Percentiles rank a stretch among this genome's conserved stretches.
phyloP scores from a whole-genome alignment of 2,113 vertebrate species.

The Camelus bactrianus region DNA sequence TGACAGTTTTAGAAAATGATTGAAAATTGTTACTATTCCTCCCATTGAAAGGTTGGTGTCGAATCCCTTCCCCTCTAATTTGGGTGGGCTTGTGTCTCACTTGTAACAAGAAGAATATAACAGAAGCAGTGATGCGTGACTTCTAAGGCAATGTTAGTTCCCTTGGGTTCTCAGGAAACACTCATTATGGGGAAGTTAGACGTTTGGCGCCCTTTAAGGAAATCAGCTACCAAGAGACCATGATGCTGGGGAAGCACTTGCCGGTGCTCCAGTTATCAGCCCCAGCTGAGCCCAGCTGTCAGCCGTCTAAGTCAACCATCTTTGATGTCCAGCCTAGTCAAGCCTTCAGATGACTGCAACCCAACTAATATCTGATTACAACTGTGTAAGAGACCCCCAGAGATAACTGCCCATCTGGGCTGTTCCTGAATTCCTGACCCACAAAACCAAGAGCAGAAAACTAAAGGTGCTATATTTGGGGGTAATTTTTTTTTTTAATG shows the following conservation, averaged over 20 bases:
- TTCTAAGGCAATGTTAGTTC: background rate
- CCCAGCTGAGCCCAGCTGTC: background rate
- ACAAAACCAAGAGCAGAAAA: background rate
- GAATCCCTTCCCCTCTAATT: background rate
- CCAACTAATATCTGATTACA: background rate
- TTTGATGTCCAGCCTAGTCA: background rate
- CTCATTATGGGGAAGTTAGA: background rate
- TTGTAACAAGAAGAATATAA: background rate
- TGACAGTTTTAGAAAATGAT: background rate
- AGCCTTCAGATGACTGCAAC: background rate
- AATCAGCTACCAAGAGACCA: background rate
- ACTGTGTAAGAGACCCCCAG: background rate
- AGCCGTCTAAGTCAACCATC: background rate
- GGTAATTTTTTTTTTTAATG: background rate
- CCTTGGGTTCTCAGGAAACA: background rate
- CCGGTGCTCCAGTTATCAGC: background rate
- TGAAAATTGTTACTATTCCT: background rate
- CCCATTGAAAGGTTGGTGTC: background rate
- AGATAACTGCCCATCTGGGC: background rate
- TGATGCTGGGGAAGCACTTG: background rate
- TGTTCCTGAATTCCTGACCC: background rate
- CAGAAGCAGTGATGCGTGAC: background rate
- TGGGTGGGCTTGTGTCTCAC: background rate
- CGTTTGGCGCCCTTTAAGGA: background rate
- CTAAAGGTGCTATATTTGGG: background rate